phyloP scores from a whole-genome alignment of 2,113 vertebrate genomes.

The Todiramphus chloris region DNA sequence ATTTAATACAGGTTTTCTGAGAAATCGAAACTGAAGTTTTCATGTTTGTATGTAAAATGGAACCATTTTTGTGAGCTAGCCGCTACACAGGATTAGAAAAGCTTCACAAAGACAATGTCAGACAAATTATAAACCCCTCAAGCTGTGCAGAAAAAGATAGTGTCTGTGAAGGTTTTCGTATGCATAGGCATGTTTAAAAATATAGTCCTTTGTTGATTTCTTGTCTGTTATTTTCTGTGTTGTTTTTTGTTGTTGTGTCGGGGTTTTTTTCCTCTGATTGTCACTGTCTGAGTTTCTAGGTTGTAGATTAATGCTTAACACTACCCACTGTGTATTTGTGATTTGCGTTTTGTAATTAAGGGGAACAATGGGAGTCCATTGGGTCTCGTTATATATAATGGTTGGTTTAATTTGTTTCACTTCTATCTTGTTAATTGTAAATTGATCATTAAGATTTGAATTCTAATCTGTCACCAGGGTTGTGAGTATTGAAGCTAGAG shows the following conservation, averaged over 20 bases:
- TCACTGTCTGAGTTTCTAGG: slow-evolving; percentile 68
- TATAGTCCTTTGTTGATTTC: slow-evolving; percentile 22
- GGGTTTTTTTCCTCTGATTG: neutral
- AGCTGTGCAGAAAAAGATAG: neutral
- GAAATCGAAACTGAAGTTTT: neutral
- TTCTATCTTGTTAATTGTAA: slow-evolving; percentile 89
- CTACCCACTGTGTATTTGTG: slow-evolving; percentile 78
- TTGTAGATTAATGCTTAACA: slow-evolving; percentile 75
- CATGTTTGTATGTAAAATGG: slow-evolving; percentile 4
- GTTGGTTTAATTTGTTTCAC: slow-evolving; percentile 89
- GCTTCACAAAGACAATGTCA: slow-evolving; percentile 38
- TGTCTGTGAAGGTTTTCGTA: slow-evolving; percentile 10
- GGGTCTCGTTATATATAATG: slow-evolving; percentile 85
- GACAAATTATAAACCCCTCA: slow-evolving; percentile 25
- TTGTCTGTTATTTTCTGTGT: neutral
- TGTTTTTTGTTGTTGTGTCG: neutral
- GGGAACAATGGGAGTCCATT: slow-evolving; percentile 81
- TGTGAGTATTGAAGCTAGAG: slow-evolving; percentile 81
- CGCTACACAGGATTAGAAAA: neutral
- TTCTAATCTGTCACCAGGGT: slow-evolving; percentile 86
- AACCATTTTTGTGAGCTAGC: slow-evolving; percentile 7
- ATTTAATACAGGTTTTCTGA: slow-evolving; percentile 13
- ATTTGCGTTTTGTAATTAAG: slow-evolving; percentile 84
- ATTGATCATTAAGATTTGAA: slow-evolving; percentile 88
- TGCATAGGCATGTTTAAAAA: slow-evolving; percentile 23